phyloP scores from a whole-genome alignment of 1,140 invertebrate genomes.

The Pseudobourletiella spinata region DNA sequence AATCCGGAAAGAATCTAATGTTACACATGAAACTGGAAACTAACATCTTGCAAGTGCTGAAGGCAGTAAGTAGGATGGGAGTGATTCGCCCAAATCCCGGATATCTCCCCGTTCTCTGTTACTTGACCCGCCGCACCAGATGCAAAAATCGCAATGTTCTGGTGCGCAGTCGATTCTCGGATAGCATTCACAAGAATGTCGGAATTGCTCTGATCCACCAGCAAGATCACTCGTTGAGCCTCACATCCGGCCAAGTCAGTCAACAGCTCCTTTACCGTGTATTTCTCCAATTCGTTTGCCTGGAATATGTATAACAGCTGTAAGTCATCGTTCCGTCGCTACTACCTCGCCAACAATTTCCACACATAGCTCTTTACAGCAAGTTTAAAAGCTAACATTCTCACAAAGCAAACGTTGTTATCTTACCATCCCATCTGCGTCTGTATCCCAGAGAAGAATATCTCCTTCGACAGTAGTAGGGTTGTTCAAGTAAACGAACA shows the following conservation, averaged over 20 bases:
- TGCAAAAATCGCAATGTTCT: constrained; percentile 42
- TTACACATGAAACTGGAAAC: neutral
- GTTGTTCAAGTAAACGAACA: constrained; percentile 48
- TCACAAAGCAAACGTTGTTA: neutral
- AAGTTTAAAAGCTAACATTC: neutral
- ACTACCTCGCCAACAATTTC: no score
- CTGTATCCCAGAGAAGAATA: constrained; percentile 47
- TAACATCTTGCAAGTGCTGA: constrained; percentile 42
- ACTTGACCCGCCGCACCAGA: constrained; percentile 40
- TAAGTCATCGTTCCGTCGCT: neutral
- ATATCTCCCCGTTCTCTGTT: constrained; percentile 42
- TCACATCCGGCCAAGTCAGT: constrained; percentile 44
- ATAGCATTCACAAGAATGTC: constrained; percentile 42
- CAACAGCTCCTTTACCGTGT: constrained; percentile 45
- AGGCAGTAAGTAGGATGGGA: constrained; percentile 41
- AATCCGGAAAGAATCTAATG: neutral
- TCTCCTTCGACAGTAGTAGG: constrained; percentile 45
- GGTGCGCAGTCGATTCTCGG: constrained; percentile 38
- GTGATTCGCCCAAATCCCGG: constrained; percentile 41
- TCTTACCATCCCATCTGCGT: constrained; percentile 47
- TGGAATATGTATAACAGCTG: neutral
- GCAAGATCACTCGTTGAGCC: constrained; percentile 45
- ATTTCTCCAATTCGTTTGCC: constrained; percentile 44
- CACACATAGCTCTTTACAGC: no score
- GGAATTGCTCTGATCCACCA: constrained; percentile 47